These are phyloP conservation scores for Tetragonula carbonaria DNA, from an alignment of 2,888 invertebrate genomes.

Conservation along the genomic window DNA sequence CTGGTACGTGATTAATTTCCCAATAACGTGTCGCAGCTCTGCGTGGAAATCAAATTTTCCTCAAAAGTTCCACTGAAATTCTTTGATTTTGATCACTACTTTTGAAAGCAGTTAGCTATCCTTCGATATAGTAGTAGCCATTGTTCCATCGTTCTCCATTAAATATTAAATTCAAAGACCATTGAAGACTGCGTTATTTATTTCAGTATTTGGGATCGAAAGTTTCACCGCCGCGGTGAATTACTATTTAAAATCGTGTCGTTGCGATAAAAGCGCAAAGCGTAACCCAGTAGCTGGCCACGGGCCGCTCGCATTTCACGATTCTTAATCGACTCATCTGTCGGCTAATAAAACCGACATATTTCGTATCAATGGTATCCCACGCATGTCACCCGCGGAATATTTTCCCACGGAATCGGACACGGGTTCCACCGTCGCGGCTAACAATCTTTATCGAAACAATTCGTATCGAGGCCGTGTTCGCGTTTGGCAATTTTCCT, in stretches of 20 bases:
- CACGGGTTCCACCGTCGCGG: constrained; percentile 10
- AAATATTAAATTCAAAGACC: too few relatives aligned
- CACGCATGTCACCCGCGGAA: background rate
- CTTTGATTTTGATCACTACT: too few relatives aligned
- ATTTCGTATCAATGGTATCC: constrained; percentile 8
- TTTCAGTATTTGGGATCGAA: too few relatives aligned
- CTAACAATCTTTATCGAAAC: constrained; percentile 30
- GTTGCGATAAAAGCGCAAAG: background rate
- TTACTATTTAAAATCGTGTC: constrained; percentile 11
- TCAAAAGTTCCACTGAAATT: too few relatives aligned
- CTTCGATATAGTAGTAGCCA: too few relatives aligned
- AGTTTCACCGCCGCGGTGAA: background rate
- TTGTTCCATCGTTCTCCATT: too few relatives aligned
- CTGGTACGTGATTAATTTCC: too few relatives aligned
- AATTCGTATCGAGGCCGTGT: constrained; percentile 17
- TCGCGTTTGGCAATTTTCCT: constrained; percentile 48
- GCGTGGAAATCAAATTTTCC: too few relatives aligned
- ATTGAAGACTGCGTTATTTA: too few relatives aligned
- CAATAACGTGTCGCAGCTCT: too few relatives aligned
- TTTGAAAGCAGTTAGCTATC: too few relatives aligned
- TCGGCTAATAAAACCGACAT: constrained; percentile 25
- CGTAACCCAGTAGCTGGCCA: background rate
- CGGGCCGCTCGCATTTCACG: background rate
- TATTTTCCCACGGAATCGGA: background rate
- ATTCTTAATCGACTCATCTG: constrained; percentile 27